Evolutionary conservation across 2,113 vertebrate genomes (phyloP), one percentile per base, ranked within the genome.

Genomic region (Anseranas semipalmata): DNA sequence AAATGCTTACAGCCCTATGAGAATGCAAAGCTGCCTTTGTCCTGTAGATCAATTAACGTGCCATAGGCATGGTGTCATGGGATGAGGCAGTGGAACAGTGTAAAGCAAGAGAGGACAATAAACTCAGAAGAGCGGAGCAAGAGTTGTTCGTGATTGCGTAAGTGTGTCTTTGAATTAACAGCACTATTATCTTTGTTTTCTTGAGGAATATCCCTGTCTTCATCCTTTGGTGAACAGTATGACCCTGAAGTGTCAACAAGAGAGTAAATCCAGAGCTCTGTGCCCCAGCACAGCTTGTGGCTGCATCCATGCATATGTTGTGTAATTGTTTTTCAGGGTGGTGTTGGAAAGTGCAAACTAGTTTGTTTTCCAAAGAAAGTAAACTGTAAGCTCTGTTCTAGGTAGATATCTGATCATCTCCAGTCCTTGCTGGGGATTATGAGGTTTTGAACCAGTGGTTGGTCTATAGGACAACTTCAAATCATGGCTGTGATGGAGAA

Each of bases 401-500:
- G 30, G 12, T n/a, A n/a, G 25, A 9, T 6, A 15, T 52, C 48
- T 63, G 43, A 37, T 70, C 9, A 22, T 37, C 41, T 81, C 37
- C 56, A 55, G 68, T 33, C 37, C 32, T 37, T 72, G 70, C 35
- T 22, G 35, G 18, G 19, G 6, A 30, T 21, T 27, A 11, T 53
- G 9, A 20, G 48, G 48, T 24, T 37, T 39, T 48, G 72, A 43
- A n/a, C 33, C 21, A 41, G 53, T 19, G 20, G 17, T 41, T 85
- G 43, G 58, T 70, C 50, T 19, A 22, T 30, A 0, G 0, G n/a
- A 46, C 50, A 30, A 28, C 76, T 93, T 80, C 14, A 1, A 15
- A 55, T 41, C 1, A 0, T 2, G 1, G 68, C 48, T 7, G 8
- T 0, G 0, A 37, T 9, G 13, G 56, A 59, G 28, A 93, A 15